Evolutionary conservation across 2,888 invertebrate genomes (phyloP), one percentile per base, ranked within the genome.

Genomic region (Hipparchia sbordonii): DNA sequence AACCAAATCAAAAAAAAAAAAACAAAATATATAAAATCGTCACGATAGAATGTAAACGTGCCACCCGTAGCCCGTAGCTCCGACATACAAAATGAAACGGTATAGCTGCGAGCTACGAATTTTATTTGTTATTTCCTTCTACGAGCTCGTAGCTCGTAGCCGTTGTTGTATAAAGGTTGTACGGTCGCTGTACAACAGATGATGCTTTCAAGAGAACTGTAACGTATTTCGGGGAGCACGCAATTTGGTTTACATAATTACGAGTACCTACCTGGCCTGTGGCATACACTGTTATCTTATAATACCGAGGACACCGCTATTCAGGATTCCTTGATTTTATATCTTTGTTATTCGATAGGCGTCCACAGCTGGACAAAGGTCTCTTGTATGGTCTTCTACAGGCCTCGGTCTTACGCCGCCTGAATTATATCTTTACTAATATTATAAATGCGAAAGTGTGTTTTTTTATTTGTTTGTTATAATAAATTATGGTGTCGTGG

Each of bases 41-140:
- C 2, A 2, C 12, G 10, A 10, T 9, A 73, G 1, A 23, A 23
- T 23, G 23, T 23, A 23, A 23, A 23, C 69, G 75, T 13, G 60
- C 7, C 33, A 12, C 65, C 10, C 48, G 39, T 51, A 60, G 59
- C 52, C 39, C 66, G 52, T 33, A 46, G 23, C 23, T 23, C 23
- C 23, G 23, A 70, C 59, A 63, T 70, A 59, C 68, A 69, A 48
- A 74, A 70, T 71, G 67, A 71, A 73, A 73, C 71, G 72, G 59
- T 54, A 65, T 72, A 63, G 59, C 57, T 63, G 33, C 51, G 56
- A 59, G 59, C 45, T 23, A 61, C 52, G 69, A 60, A 61, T 69
- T 69, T 70, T 56, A 63, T 67, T 66, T 62, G 23, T 23, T 23
- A 65, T 72, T 72, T 70, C 60, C 66, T 66, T 54, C 60, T 54